Evolutionary conservation across 2,113 vertebrate species (phyloP).

Genomic region (Lepus europaeus): DNA sequence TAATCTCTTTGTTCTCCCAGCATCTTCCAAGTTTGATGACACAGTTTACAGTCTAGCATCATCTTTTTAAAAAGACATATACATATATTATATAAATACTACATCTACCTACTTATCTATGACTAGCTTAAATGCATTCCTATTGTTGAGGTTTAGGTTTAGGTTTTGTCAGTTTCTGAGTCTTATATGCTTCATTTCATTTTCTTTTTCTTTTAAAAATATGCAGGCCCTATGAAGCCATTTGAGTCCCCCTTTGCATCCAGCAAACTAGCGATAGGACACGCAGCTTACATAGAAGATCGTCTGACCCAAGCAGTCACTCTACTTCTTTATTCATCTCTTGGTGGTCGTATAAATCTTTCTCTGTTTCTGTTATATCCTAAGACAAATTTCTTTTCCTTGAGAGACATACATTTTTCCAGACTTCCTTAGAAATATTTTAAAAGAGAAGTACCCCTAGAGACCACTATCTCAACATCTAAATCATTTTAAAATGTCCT

Average conservation of each 20-base stretch:
- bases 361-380: constrained; percentile 44
- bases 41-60: not conserved
- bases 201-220: constrained; percentile 5
- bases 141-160: not conserved
- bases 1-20: not conserved
- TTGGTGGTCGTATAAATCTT: constrained; percentile 47
- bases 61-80: not conserved
- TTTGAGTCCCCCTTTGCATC: not conserved
- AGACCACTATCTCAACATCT: constrained; percentile 14
- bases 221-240: not conserved
- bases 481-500: constrained; percentile 38
- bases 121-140: not conserved
- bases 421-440: constrained; percentile 68
- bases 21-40: not conserved
- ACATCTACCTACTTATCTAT: not conserved
- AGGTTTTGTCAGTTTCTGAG: not conserved
- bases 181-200: not conserved
- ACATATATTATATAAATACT: too few species aligned
- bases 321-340: constrained; percentile 52
- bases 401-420: constrained; percentile 48
- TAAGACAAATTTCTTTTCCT: constrained; percentile 51
- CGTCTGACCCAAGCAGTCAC: not conserved
- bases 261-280: too few species aligned
- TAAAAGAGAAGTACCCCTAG: not conserved
- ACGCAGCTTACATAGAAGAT: not conserved